Conservation (phyloP, 1,140 invertebrate species). For the Drosophila hydei region DNA sequence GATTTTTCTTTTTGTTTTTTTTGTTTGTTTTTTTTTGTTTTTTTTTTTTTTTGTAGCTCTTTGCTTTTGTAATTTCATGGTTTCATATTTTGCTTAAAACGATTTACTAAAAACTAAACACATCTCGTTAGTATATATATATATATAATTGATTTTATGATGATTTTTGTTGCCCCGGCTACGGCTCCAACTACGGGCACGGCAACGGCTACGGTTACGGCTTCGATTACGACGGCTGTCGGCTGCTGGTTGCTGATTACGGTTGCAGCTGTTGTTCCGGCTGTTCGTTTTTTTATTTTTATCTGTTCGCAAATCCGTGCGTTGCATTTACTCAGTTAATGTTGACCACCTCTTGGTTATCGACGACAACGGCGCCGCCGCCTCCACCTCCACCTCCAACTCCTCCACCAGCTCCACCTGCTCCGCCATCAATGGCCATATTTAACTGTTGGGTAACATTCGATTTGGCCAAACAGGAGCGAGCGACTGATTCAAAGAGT, state of each 20-base stretch:
- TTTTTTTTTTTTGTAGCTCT: conserved; percentile 25
- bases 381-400: no score
- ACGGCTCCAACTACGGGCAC: conserved; percentile 16
- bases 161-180: conserved; percentile 29
- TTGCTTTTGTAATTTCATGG: conserved; percentile 54
- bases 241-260: conserved; percentile 36
- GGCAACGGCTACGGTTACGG: conserved; percentile 9
- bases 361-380: conserved; percentile 19
- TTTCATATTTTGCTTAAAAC: conserved; percentile 73
- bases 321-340: conserved; percentile 71
- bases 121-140: conserved; percentile 55
- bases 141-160: conserved; percentile 55
- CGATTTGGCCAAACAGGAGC: conserved; percentile 95
- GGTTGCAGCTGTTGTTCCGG: conserved; percentile 12
- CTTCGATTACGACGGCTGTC: not conserved
- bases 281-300: not conserved
- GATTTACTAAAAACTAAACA: conserved; percentile 71
- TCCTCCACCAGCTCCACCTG: not conserved
- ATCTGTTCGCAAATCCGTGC: conserved; percentile 11
- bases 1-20: conserved; percentile 5
- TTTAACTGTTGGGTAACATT: conserved; percentile 77
- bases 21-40: conserved; percentile 24
- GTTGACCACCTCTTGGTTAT: conserved; percentile 73
- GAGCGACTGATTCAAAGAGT: conserved; percentile 96
- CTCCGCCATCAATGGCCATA: conserved; percentile 68